Base-by-base conservation (phyloP, 2,113 vertebrate species). In the Seriola rivoliana region DNA sequence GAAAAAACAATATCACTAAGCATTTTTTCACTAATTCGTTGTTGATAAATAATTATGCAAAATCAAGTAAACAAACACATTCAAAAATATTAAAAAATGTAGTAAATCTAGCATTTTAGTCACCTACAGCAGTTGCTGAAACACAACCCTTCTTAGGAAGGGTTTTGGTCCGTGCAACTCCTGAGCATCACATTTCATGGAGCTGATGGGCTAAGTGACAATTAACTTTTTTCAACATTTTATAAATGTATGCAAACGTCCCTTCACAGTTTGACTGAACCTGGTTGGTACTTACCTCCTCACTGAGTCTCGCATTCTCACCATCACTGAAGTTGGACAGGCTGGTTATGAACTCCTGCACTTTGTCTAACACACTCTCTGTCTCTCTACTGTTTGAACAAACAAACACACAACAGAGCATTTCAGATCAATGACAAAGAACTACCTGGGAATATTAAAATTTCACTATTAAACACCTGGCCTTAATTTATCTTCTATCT, bases 281-380 rank as follows among this genome's bases (percentile, higher is more conserved):
- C 58, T 25, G 19, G 19, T n/a, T 48, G 9, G 34, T 69, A 62
- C 85, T 90, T 76, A 96, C 95, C 89, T 94, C 91, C 0, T 93
- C 91, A 63, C 19, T 75, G 9, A 95, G 89, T 70, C 82, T 92
- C 19, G 88, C 79, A 86, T 93, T 94, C 80, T 94, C 93, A 8
- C 67, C 75, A 62, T 94, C 87, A 66, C 82, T 88, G 67, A 94
- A 92, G 70, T 71, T 91, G 8, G 77, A 88, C 59, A 95, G 85
- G 38, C 68, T 86, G 40, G 67, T 88, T 63, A 89, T 38, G 29
- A 94, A 94, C 11, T 89, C 75, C 67, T 90, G 80, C 11, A 94
- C 58, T 74, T 76, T 85, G 19, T 85, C 46, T 1, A 87, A 74
- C 21, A 89, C 77, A 11, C 85, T 76, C 4, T 90, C 80, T 52